Evolutionary conservation across 2,113 vertebrate species (phyloP), one percentile per base, ranked within the genome.

Genomic region (Menidia beryllina): DNA sequence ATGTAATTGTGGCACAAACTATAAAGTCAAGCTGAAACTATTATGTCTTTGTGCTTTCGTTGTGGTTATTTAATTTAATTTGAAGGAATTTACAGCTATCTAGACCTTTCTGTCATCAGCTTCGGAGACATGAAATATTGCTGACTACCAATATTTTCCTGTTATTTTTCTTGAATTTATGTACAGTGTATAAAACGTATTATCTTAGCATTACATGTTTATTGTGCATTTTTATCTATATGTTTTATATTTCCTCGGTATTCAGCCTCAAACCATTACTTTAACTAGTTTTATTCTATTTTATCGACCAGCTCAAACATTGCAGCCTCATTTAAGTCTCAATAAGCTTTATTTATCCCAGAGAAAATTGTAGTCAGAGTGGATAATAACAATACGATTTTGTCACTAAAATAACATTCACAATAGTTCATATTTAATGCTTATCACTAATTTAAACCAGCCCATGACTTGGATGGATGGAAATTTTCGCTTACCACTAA

Each of bases 191-290:
- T 54, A 4, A 7, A 19, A 36, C 51, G 11, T 30, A 27, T 59
- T 69, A 49, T 71, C 45, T 27, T 8, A 48, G 23, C 10, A 30
- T 56, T 45, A 52, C 41, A 47, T 55, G 26, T 41, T n/a, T 66
- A 51, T 23, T 38, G 26, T 45, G 13, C n/a, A 15, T 5, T 15
- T 73, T 25, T 71, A 23, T 26, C 72, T 49, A 73, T 56, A 23
- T 17, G 73, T 25, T 41, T 47, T 65, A 17, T 38, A 52, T 65
- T 13, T 72, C 48, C 69, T 5, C 2, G 69, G 59, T 63, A 57
- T 57, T 50, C 13, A 47, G 63, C 68, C n/a, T n/a, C 76, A 82
- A 76, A 80, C 61, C 55, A 62, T 59, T n/a, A n/a, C n/a, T n/a
- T n/a, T n/a, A n/a, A n/a, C n/a, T n/a, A n/a, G n/a, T n/a, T n/a